Evolutionary conservation across 2,888 invertebrate genomes (phyloP).

Genomic region (Drosophila macrospina): DNA sequence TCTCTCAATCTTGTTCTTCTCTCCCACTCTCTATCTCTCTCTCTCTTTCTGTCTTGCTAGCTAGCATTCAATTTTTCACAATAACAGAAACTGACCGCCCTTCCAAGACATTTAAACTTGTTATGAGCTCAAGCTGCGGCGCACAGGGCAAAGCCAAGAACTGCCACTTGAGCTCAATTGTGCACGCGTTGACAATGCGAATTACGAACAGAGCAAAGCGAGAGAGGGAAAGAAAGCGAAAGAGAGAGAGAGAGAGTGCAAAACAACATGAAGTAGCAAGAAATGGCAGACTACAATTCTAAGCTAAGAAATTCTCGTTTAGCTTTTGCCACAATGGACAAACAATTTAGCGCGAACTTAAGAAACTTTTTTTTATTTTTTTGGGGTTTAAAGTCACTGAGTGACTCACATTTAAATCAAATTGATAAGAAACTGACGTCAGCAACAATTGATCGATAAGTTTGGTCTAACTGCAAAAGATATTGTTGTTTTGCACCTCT

Average conservation of each 20-base stretch:
- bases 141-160: constrained; percentile 21
- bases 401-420: constrained; percentile 19
- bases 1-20: background rate
- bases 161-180: constrained; percentile 76
- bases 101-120: constrained; percentile 62
- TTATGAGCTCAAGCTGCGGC: constrained; percentile 55
- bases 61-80: constrained; percentile 2
- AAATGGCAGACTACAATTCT: constrained; percentile 4
- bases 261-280: constrained; percentile 9
- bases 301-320: constrained; percentile 35
- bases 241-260: constrained; percentile 16
- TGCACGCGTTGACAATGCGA: constrained; percentile 72
- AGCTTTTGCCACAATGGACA: constrained; percentile 35
- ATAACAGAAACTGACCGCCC: constrained; percentile 36
- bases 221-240: constrained; percentile 10
- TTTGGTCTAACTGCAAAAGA: background rate
- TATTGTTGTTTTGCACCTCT: constrained; percentile 40
- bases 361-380: constrained; percentile 40
- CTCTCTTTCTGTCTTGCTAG: background rate
- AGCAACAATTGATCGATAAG: constrained; percentile 35
- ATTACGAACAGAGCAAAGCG: constrained; percentile 37
- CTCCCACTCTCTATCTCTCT: background rate
- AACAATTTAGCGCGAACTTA: constrained; percentile 41
- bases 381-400: constrained; percentile 14
- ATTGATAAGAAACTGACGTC: constrained; percentile 25